A percentile compares a stretch with the other conserved stretches of the same genome.
Conservation (phyloP, 1,140 invertebrate species). For the Neelides sp. region DNA sequence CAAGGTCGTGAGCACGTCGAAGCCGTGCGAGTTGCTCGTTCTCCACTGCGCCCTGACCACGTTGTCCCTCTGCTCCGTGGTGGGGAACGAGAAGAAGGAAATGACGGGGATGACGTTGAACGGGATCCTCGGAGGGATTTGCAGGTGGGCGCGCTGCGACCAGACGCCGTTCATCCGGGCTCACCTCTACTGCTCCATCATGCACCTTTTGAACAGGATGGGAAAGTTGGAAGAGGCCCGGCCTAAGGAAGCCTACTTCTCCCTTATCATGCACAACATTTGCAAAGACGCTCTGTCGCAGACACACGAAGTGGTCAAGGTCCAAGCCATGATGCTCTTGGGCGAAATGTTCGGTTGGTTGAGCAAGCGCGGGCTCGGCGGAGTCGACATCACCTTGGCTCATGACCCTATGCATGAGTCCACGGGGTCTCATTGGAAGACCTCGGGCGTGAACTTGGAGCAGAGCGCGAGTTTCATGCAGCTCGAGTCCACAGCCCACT, state of each 20-base stretch:
- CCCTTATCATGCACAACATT: slow-evolving; percentile 17
- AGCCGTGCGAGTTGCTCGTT: slow-evolving; percentile 11
- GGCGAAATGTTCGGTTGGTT: slow-evolving; percentile 23
- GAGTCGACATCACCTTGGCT: too few relatives aligned
- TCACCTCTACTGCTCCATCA: slow-evolving; percentile 16
- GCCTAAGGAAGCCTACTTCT: slow-evolving; percentile 1
- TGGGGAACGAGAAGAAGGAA: slow-evolving; percentile 9
- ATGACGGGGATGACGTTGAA: slow-evolving; percentile 10
- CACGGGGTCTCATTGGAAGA: too few relatives aligned
- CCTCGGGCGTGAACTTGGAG: too few relatives aligned
- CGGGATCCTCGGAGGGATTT: slow-evolving; percentile 18
- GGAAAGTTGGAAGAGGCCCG: slow-evolving; percentile 3
- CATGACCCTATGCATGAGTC: too few relatives aligned
- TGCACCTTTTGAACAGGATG: slow-evolving; percentile 17
- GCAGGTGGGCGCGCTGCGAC: slow-evolving; percentile 11
- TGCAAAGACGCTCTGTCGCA: slow-evolving; percentile 17
- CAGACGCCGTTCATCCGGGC: slow-evolving; percentile 10
- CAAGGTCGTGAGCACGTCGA: slow-evolving; percentile 9
- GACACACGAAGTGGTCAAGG: slow-evolving; percentile 12
- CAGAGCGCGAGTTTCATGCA: too few relatives aligned
- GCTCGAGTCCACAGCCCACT: not conserved
- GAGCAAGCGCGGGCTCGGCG: slow-evolving; percentile 10
- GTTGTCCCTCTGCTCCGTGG: slow-evolving; percentile 16
- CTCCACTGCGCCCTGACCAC: slow-evolving; percentile 18
- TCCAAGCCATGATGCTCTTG: slow-evolving; percentile 24